Evolutionary conservation across 1,140 invertebrate genomes (phyloP), one percentile per base, ranked within the genome.

Genomic region (Yoshiicerus persimilis): DNA sequence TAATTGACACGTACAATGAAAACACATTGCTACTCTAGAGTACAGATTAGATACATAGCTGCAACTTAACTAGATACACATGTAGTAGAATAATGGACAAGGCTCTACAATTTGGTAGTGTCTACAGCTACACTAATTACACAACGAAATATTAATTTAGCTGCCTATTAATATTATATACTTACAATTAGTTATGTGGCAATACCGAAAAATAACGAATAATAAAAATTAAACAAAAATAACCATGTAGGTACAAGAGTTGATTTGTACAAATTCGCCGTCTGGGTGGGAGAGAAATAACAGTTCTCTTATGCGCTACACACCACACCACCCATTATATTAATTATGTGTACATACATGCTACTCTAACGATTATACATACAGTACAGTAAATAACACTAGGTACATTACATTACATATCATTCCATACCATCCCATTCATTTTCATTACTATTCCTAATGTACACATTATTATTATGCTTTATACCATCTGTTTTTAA

Each of bases 141-240:
- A 70, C 66, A 70, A 70, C 66, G 30, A 25, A 70, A 70, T 2
- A 70, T 70, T 70, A 30, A 70, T 70, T 70, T 80, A 80, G 75
- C 75, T 80, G 34, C 75, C 34, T 80, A 80, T n/a, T 66, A 4
- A 23, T 80, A 36, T n/a, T n/a, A n/a, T n/a, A 38, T 80, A 80
- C 13, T 70, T 27, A 27, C 27, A 70, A 11, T 70, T 70, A 70
- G 64, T 25, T 70, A 27, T 70, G 64, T 70, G 64, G 64, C 13
- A 30, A 80, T 80, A 80, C 75, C 75, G 75, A 80, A 80, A 80
- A 80, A 80, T 80, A 80, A 80, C 75, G 75, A 80, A 80, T 80
- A 80, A 80, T 80, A 80, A 80, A 80, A 80, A 80, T 80, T 80
- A 80, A 80, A 80, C 75, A 80, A 80, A 80, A 80, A 80, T 80